A percentile compares a stretch with the other conserved stretches of the same genome.
Conservation (phyloP, 2,888 invertebrate species). For the Pterostichus madidus region DNA sequence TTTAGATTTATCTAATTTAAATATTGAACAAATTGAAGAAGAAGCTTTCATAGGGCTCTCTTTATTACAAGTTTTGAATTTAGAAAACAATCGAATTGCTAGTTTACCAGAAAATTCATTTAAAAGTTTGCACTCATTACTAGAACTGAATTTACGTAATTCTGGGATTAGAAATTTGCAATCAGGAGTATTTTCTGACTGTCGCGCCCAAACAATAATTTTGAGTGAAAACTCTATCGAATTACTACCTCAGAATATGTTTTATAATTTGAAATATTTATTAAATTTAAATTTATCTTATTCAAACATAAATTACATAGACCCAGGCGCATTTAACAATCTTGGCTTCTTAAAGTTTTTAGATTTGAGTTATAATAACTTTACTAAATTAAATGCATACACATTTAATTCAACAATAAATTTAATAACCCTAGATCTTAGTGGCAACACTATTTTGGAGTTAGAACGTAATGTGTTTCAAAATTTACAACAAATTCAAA, state of each 20-base stretch:
- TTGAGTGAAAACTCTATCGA: conserved; percentile 7
- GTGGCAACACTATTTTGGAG: not conserved
- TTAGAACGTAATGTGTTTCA: not conserved
- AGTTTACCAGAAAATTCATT: no score
- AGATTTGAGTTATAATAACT: conserved; percentile 20
- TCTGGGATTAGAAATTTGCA: no score
- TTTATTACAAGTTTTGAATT: no score
- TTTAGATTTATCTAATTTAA: conserved; percentile 15
- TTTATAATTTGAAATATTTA: conserved; percentile 4
- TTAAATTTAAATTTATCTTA: not conserved
- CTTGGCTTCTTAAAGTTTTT: not conserved
- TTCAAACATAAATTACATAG: conserved; percentile 1
- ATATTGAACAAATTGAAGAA: not conserved
- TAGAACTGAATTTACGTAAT: no score
- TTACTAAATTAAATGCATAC: not conserved
- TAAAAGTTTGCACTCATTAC: no score
- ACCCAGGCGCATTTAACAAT: conserved; percentile 19
- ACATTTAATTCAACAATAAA: conserved; percentile 14
- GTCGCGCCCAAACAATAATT: not conserved
- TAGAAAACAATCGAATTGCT: no score
- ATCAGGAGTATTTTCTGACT: no score
- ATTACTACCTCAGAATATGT: not conserved
- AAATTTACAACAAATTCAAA: not conserved
- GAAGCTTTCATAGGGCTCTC: not conserved
- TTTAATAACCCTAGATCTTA: not conserved